Evolutionary conservation across 2,113 vertebrate genomes (phyloP), one percentile per base, ranked within the genome.

Genomic region (Alaudala cheleensis): DNA sequence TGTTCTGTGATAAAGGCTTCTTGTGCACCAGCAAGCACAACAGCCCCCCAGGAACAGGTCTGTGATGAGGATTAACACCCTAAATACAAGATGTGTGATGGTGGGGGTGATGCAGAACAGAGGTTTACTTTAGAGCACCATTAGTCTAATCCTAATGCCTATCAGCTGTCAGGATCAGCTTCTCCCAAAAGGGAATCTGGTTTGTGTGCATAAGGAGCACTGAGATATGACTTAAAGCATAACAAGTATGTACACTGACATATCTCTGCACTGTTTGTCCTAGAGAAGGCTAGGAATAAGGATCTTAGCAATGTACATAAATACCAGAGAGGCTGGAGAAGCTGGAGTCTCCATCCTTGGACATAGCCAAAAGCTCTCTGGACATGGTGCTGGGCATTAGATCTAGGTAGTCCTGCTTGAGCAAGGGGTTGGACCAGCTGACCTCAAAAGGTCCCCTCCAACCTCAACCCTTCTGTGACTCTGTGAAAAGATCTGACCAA

Each of bases 401-500:
- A 58, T 86, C 76, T 73, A 88, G 45, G 47, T 73, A 58, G 31
- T 67, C 76, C 62, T 92, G 80, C 54, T 69, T 71, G 65, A 85
- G 66, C 66, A 85, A 24, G 17, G 15, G 15, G 42, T 37, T 95
- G 58, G 45, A 80, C 22, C 58, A 81, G 54, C 8, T 71, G 45
- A 92, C 62, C 80, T 81, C 79, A 93, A 90, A 66, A 82, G 91
- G 53, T 64, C 82, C 39, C 53, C 15, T 85, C 29, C 82, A 96
- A 94, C 44, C 74, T 90, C 65, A 85, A 71, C 58, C 70, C 24
- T 87, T 76, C 61, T 76, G 44, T 42, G 65, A 66, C 44, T 93
- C 78, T 90, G 86, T 54, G 34, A 76, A 93, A 94, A 94, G 64
- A 96, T 81, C 87, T 96, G 73, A 94, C 73, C 69, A 29, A 95